Evolutionary conservation across 92 coral and sea anemone genomes (phyloP), one percentile per base, ranked within the genome.

Genomic region (Porites divaricata): DNA sequence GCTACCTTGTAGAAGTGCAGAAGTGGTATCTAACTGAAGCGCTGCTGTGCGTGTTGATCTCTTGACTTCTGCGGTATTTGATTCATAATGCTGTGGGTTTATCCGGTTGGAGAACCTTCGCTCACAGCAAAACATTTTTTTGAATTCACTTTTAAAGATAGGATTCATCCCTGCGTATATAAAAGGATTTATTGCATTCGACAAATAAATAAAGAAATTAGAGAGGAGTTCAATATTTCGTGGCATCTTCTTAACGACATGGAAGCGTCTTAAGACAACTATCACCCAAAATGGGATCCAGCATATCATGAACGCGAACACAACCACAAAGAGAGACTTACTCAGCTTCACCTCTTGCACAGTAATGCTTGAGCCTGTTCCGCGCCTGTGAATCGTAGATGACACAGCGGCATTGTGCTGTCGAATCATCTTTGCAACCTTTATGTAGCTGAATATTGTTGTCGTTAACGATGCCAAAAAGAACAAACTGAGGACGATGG

Each of bases 261-360:
- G 41, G 13, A 76, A 59, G 11, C 81, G 65, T 9, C 17, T 58
- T 12, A 76, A 22, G 23, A 76, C 22, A 19, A 76, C 81, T 19
- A 76, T 59, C 2, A 58, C 45, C 81, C 81, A 76, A 22, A 58
- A 58, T 4, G 81, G 81, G 13, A 76, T 57, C 81, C 81, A 76
- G 70, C 16, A 35, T 35, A 35, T 35, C 45, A 35, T 35, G 45
- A 35, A 35, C 45, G 45, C 45, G 45, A 35, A 35, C 45, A 35
- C 45, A 35, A 35, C 45, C 45, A 35, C 45, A 35, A 35, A 35
- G 45, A 35, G 45, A 35, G 81, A 76, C 41, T 76, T 76, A 13
- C 81, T 76, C 23, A 76, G 22, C 21, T 24, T 57, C 15, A 76
- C 24, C 25, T 76, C 81, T 6, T 57, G 81, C 53, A 48, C 45